These are phyloP conservation scores for Gibbula magus DNA, from an alignment of 2,888 invertebrate genomes.

Conservation along the genomic window DNA sequence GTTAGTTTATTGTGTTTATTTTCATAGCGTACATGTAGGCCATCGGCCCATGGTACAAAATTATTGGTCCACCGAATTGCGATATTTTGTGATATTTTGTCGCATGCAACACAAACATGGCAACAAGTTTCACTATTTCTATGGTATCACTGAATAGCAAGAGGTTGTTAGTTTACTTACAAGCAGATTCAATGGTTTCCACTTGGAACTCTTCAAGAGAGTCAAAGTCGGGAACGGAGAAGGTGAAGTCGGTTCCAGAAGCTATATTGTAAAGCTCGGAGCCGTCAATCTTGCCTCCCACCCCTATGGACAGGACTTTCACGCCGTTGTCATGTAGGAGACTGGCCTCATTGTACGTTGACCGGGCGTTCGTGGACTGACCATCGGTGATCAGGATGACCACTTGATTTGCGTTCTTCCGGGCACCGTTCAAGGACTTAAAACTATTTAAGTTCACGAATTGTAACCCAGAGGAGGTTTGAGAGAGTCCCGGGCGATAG, in stretches of 20 bases:
- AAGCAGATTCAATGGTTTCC: neutral
- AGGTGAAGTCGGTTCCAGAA: constrained; percentile 43
- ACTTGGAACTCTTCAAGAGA: neutral
- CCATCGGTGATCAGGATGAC: neutral
- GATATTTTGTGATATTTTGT: too few species aligned
- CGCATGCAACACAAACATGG: too few species aligned
- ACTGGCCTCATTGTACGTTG: neutral
- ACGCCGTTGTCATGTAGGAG: neutral
- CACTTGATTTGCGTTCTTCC: neutral
- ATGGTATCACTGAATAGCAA: too few species aligned
- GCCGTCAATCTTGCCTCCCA: constrained; percentile 31
- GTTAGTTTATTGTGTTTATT: too few species aligned
- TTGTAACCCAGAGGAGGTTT: neutral
- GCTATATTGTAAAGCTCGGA: constrained; percentile 49
- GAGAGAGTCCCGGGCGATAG: neutral
- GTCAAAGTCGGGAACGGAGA: constrained; percentile 46
- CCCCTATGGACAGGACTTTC: neutral
- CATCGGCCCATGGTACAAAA: too few species aligned
- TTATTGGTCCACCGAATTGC: too few species aligned
- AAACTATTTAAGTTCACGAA: neutral
- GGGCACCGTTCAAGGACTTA: neutral
- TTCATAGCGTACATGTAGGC: too few species aligned
- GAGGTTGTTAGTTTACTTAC: too few species aligned
- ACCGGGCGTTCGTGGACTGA: neutral
- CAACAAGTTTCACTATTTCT: too few species aligned